Conservation (phyloP, 1,140 invertebrate genomes). For the Papilio polyxenes region DNA sequence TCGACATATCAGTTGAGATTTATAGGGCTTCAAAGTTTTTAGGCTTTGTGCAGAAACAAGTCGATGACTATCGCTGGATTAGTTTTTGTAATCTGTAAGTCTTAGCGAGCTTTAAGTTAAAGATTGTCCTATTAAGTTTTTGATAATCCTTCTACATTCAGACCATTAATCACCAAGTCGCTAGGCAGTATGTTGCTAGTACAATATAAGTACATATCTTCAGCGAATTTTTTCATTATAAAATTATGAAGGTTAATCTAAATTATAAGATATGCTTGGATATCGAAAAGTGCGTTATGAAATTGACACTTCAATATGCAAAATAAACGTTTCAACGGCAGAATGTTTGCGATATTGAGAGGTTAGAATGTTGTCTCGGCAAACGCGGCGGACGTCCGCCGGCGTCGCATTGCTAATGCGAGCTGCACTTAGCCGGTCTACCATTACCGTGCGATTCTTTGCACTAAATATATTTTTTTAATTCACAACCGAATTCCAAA, state of each 20-base stretch:
- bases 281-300: neutral
- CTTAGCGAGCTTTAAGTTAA: neutral
- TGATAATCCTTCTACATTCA: neutral
- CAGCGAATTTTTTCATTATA: neutral
- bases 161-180: neutral
- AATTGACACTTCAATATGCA: constrained; percentile 18
- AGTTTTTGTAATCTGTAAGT: neutral
- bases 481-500: neutral
- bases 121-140: constrained; percentile 5
- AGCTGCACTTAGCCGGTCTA: constrained; percentile 9
- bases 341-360: constrained; percentile 20
- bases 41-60: neutral
- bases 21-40: neutral
- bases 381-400: constrained; percentile 23
- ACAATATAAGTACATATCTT: neutral
- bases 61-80: neutral
- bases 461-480: neutral
- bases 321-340: constrained; percentile 20
- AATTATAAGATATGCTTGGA: neutral
- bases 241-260: neutral
- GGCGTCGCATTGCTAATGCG: constrained; percentile 25
- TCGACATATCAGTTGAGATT: neutral
- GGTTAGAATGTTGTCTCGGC: constrained; percentile 19
- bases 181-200: constrained; percentile 9
- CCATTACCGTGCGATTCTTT: neutral